Conservation (phyloP, 2,113 vertebrate species). For the Orthochromis malagaraziensis region DNA sequence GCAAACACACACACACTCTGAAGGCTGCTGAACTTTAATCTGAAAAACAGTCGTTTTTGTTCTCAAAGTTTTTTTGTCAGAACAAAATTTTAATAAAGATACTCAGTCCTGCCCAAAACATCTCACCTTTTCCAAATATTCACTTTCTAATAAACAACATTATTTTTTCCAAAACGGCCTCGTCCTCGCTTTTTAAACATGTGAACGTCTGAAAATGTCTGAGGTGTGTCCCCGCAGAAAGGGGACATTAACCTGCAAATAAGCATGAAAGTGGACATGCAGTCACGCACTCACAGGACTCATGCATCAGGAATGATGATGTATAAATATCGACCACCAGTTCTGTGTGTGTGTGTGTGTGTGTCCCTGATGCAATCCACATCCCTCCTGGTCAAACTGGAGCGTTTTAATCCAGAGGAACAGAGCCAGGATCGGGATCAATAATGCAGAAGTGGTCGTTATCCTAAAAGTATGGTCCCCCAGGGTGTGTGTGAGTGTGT, state of each 20-base stretch:
- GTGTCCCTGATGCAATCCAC: conserved; percentile 17
- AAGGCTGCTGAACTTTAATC: background rate
- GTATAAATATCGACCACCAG: conserved; percentile 64
- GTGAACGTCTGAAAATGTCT: background rate
- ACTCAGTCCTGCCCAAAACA: background rate
- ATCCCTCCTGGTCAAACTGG: conserved; percentile 50
- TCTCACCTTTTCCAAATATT: background rate
- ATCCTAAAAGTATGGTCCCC: conserved; percentile 73
- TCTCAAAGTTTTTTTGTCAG: background rate
- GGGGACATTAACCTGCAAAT: background rate
- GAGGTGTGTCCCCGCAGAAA: background rate
- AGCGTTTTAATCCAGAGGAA: conserved; percentile 68
- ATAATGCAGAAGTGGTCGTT: conserved; percentile 74
- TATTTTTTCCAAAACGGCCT: background rate
- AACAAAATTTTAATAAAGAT: background rate
- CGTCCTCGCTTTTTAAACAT: background rate
- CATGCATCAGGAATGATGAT: conserved; percentile 56
- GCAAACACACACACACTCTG: background rate
- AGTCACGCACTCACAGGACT: background rate
- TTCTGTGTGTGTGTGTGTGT: background rate
- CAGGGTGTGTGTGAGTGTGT: conserved; percentile 23
- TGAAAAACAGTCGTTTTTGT: background rate
- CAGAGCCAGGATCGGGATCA: conserved; percentile 58
- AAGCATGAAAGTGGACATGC: background rate
- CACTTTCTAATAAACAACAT: background rate